phyloP scores from a whole-genome alignment of 2,888 invertebrate species.

The Brachylomia viminalis region DNA sequence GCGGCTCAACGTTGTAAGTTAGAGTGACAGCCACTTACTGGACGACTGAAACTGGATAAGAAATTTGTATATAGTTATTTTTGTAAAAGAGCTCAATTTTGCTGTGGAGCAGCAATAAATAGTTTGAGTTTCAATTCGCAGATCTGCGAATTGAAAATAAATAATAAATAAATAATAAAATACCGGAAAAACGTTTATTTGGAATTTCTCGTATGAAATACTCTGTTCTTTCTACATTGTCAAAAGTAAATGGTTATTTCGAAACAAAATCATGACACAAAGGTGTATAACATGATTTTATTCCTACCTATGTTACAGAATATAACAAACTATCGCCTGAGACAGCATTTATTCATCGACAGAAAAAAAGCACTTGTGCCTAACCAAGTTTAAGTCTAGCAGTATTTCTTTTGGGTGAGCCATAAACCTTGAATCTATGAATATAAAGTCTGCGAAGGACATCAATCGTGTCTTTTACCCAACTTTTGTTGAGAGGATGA shows the following conservation, averaged over 20 bases:
- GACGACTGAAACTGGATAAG: constrained; percentile 15
- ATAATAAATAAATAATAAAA: too few species aligned
- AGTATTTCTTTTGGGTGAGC: constrained; percentile 45
- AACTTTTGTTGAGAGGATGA: constrained; percentile 32
- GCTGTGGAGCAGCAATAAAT: background rate
- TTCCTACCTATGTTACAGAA: background rate
- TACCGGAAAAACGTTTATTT: background rate
- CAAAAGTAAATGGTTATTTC: background rate
- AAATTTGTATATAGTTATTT: background rate
- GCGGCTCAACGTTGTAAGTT: constrained; percentile 8
- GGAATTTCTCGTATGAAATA: background rate
- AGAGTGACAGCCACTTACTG: constrained; percentile 33
- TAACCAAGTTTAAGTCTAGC: constrained; percentile 18
- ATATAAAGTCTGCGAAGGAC: constrained; percentile 46
- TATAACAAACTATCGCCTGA: background rate
- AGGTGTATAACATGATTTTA: background rate
- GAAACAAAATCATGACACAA: too few species aligned
- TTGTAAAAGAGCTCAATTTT: background rate
- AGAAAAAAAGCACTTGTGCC: constrained; percentile 26
- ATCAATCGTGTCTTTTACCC: constrained; percentile 52
- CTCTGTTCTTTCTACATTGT: background rate
- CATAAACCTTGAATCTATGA: constrained; percentile 58
- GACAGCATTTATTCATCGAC: background rate
- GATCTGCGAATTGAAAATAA: too few species aligned
- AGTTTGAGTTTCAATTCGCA: background rate